These are phyloP conservation scores for Leptinotarsa defecta DNA, from an alignment of 1,140 invertebrate genomes.

Conservation along the genomic window DNA sequence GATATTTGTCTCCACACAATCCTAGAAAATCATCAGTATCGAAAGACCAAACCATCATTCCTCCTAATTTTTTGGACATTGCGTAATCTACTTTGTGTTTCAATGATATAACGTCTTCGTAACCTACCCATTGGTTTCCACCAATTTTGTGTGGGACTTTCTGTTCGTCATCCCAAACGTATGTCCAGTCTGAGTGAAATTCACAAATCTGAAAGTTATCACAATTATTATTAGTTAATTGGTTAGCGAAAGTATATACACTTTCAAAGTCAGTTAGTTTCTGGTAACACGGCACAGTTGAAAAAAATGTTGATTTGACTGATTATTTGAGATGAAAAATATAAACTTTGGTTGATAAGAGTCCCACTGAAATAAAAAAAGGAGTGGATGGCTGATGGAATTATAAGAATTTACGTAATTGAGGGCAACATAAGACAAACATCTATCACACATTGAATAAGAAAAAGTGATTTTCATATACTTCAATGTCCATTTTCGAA, in stretches of 20 bases:
- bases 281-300: neutral
- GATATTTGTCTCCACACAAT: constrained; percentile 63
- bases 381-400: no score
- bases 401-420: no score
- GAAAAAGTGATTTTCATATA: no score
- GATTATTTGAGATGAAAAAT: neutral
- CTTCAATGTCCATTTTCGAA: no score
- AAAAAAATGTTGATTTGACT: neutral
- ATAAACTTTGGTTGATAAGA: neutral
- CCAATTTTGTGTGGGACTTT: constrained; percentile 45
- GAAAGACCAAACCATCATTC: constrained; percentile 75
- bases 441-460: no score
- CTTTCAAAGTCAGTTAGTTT: no score
- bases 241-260: no score
- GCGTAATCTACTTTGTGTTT: constrained; percentile 57
- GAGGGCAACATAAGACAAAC: no score
- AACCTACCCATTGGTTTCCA: constrained; percentile 54
- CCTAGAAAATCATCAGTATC: constrained; percentile 75
- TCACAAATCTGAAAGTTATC: constrained; percentile 54
- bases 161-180: constrained; percentile 47
- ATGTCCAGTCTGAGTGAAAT: constrained; percentile 53
- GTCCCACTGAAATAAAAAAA: neutral
- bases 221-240: neutral
- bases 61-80: constrained; percentile 61
- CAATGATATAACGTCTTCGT: constrained; percentile 50